Evolutionary conservation across 2,797 vertebrate genomes (phyloP).

Genomic region (Melanogrammus aeglefinus): DNA sequence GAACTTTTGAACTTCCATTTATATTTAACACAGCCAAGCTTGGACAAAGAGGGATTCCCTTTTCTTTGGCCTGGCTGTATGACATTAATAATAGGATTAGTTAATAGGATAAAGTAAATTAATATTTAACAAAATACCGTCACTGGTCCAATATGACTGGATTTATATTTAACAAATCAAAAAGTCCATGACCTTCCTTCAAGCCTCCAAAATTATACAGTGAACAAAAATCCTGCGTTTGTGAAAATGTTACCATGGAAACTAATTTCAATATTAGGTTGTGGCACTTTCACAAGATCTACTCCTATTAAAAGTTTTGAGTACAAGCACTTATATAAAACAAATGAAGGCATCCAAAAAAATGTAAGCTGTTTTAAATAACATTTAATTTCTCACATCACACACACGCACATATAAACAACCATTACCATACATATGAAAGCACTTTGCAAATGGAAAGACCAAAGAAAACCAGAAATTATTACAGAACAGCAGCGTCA

Average conservation of each 20-base stretch:
- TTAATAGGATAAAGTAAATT: background rate
- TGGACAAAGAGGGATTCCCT: background rate
- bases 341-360: constrained; percentile 24
- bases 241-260: constrained; percentile 9
- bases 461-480: constrained; percentile 29
- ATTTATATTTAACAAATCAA: background rate
- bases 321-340: background rate
- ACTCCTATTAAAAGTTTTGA: background rate
- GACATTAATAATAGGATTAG: background rate
- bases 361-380: constrained; percentile 72
- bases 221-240: background rate
- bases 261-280: background rate
- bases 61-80: background rate
- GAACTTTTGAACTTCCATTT: background rate
- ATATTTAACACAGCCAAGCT: background rate
- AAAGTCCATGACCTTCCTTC: background rate
- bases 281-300: background rate
- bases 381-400: constrained; percentile 78
- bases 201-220: background rate
- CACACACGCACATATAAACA: constrained; percentile 53
- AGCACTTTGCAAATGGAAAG: constrained; percentile 46
- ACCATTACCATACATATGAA: constrained; percentile 65
- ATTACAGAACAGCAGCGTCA: constrained; percentile 55
- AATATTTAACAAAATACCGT: background rate
- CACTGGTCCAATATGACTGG: background rate